Evolutionary conservation across 2,888 invertebrate genomes (phyloP), one percentile per base, ranked within the genome.

Genomic region (Drosophila subquinaria): DNA sequence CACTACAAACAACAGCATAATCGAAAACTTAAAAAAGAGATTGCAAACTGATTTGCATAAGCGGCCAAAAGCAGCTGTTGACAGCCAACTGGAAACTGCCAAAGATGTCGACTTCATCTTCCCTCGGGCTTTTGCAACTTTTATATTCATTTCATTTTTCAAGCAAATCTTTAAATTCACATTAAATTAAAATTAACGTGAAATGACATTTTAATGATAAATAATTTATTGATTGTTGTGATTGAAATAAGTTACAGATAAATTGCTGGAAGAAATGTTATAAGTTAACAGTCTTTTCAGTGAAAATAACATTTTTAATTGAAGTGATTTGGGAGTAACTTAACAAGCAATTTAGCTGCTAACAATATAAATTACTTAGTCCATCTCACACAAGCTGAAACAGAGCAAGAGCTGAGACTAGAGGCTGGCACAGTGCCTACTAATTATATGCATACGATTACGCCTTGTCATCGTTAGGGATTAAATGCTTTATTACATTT

Each of bases 1-100:
- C 35, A 45, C 23, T 8, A 51, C 40, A 51, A 17, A 48, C 53
- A 50, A 70, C 64, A 71, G 76, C 73, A 82, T 80, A 80, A 81
- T 73, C 77, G 81, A 66, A 76, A 82, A 82, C 77, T 81, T 71
- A 65, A 81, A 81, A 84, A 51, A 69, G 67, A 69, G 69, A 72
- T 87, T 81, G 73, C 75, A 73, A 71, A 71, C 84, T 82, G 73
- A 84, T 82, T 82, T 84, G 88, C 82, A 84, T 87, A 82, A 87
- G 79, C 76, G 85, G 65, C 64, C 62, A 68, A 48, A 70, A 70
- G 53, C 70, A 87, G 70, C 64, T 69, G 83, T 62, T 48, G 68
- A 65, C 67, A 66, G 55, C 40, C 35, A 33, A 56, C 53, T n/a
- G 35, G n/a, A 15, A 35, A n/a, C 35, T 15, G 33, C 11, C 40